Base-by-base conservation (phyloP, 2,797 vertebrate species). In the Cirrhinus molitorella region DNA sequence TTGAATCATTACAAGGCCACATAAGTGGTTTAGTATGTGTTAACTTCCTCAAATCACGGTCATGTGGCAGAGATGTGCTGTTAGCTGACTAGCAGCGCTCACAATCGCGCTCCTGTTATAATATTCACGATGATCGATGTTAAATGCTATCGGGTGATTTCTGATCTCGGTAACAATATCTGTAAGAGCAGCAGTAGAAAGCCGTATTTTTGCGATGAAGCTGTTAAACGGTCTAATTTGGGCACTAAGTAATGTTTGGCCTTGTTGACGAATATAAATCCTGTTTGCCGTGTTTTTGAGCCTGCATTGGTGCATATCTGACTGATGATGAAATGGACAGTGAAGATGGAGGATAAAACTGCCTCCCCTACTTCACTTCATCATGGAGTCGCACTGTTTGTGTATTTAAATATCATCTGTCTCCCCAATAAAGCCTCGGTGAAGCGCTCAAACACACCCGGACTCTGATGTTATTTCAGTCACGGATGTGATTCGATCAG, bases 311-410 rank as follows among this genome's bases (percentile, higher is more conserved):
- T 65, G 75, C 17, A 49, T 25, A 19, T 72, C 45, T 17, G 45
- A 16, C 43, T 45, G 89, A 84, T 85, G 91, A 86, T 87, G 88
- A 91, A 91, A 76, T 83, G 85, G 89, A 91, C 88, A 91, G 91
- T 92, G 92, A 93, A 94, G 93, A 95, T 94, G 93, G 73, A 85
- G 84, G 87, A 65, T 72, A 23, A 61, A 59, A 86, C 88, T 82
- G 86, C 93, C 92, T 90, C 92, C 91, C 91, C 89, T 40, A 25
- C 40, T 45, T 57, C 90, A 88, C 86, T 86, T 66, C 82, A 88
- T 88, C 59, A 61, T 85, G 89, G 84, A 87, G 87, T 85, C 87
- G 87, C 79, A 28, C 14, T 8, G 66, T 71, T 47, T 70, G 34
- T 45, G 37, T 6, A 10, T 49, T n/a, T n/a, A 45, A 28, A 25